A percentile compares a stretch with the other conserved stretches of the same genome.
These are phyloP conservation scores for Conchocele bisecta DNA, from an alignment of 2,888 invertebrate species.

Conservation along the genomic window DNA sequence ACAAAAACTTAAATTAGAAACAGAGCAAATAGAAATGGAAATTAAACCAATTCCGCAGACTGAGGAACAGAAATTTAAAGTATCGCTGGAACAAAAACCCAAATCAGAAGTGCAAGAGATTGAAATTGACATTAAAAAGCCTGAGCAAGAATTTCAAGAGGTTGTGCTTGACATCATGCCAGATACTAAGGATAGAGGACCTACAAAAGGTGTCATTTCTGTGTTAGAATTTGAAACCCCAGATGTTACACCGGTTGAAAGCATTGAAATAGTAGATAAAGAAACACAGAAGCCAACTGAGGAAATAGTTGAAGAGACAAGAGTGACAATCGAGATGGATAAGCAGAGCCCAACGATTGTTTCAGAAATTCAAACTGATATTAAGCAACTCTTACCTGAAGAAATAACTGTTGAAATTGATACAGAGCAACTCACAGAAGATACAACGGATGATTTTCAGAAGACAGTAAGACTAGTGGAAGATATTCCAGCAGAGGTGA, in stretches of 20 bases:
- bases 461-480: conserved; percentile 34
- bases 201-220: too few species aligned
- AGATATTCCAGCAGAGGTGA: neutral
- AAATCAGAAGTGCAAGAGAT: conserved; percentile 33
- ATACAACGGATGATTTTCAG: conserved; percentile 58
- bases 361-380: neutral
- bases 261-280: conserved; percentile 55
- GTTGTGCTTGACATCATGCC: neutral
- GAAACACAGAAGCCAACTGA: conserved; percentile 55
- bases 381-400: neutral
- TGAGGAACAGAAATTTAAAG: neutral
- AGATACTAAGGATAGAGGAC: neutral
- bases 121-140: conserved; percentile 31
- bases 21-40: neutral
- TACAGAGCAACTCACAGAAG: conserved; percentile 49
- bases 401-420: conserved; percentile 23
- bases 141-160: conserved; percentile 13
- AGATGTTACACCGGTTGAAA: conserved; percentile 53
- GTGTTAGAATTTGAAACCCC: conserved; percentile 30
- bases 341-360: neutral
- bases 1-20: neutral
- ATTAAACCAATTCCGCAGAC: neutral
- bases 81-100: neutral
- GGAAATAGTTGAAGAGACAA: conserved; percentile 31
- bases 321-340: neutral